These are phyloP conservation scores for Metridium senile DNA, from an alignment of 92 coral and sea anemone genomes.

Conservation along the genomic window DNA sequence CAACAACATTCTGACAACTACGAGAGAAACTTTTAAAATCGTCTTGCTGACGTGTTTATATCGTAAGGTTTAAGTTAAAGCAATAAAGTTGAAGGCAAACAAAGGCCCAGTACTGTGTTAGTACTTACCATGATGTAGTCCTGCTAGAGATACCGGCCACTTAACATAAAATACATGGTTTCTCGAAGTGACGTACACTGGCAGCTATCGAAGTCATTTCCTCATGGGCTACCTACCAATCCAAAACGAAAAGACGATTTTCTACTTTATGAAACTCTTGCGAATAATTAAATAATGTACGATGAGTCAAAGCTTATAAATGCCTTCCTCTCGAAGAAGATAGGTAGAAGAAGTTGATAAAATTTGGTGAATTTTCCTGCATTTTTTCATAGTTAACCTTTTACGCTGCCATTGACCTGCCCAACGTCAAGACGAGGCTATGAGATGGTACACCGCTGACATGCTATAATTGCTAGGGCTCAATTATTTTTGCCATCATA, in stretches of 20 bases:
- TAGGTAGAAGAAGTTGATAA: neutral
- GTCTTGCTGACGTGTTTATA: no score
- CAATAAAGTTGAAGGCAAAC: no score
- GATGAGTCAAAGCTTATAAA: neutral
- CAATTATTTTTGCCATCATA: no score
- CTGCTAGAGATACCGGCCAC: neutral
- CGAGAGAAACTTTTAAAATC: no score
- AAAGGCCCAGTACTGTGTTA: no score
- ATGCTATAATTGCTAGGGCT: no score
- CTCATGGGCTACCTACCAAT: neutral
- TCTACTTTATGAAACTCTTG: neutral
- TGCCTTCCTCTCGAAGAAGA: neutral
- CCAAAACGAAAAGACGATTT: neutral
- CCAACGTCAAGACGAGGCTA: slow-evolving; percentile 13
- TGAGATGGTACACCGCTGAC: neutral
- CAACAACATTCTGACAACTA: no score
- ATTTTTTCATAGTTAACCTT: slow-evolving; percentile 8
- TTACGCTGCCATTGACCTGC: slow-evolving; percentile 17
- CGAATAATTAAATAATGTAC: neutral
- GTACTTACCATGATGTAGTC: neutral
- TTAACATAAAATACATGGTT: neutral
- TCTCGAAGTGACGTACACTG: neutral
- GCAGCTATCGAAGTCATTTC: neutral
- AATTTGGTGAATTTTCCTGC: neutral
- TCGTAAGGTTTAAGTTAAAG: no score